phyloP scores from a whole-genome alignment of 92 coral and sea anemone species.

The Anthopleura xanthogrammica region DNA sequence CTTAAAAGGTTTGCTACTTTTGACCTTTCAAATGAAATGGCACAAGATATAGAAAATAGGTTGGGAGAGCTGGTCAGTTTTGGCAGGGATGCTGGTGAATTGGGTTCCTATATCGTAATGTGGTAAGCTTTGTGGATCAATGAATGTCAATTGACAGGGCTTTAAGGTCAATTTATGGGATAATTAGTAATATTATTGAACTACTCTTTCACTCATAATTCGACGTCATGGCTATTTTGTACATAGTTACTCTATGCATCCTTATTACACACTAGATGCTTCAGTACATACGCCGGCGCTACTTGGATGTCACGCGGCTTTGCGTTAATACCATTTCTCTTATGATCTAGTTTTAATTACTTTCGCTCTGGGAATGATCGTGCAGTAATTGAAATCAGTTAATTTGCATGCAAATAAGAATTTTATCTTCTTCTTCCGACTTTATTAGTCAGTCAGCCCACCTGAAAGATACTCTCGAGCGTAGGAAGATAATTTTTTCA shows the following conservation, averaged over 20 bases:
- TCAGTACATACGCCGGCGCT: not conserved
- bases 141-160: not conserved
- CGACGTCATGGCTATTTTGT: not conserved
- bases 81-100: not conserved
- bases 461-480: not conserved
- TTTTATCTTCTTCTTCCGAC: not conserved
- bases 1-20: not conserved
- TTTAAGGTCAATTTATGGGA: slow-evolving; percentile 1
- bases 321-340: not conserved
- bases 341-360: slow-evolving; percentile 3
- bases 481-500: not conserved
- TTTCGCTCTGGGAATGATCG: not conserved
- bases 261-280: too few relatives aligned
- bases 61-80: not conserved
- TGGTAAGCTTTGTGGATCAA: not conserved
- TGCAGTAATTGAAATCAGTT: not conserved
- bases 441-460: not conserved
- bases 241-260: not conserved
- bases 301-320: slow-evolving; percentile 6
- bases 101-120: not conserved
- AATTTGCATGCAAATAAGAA: not conserved
- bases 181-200: not conserved
- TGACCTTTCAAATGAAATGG: not conserved
- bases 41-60: not conserved
- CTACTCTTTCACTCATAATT: not conserved